Evolutionary conservation across 2,888 invertebrate genomes (phyloP).

Genomic region (Caenorhabditis parvicauda): DNA sequence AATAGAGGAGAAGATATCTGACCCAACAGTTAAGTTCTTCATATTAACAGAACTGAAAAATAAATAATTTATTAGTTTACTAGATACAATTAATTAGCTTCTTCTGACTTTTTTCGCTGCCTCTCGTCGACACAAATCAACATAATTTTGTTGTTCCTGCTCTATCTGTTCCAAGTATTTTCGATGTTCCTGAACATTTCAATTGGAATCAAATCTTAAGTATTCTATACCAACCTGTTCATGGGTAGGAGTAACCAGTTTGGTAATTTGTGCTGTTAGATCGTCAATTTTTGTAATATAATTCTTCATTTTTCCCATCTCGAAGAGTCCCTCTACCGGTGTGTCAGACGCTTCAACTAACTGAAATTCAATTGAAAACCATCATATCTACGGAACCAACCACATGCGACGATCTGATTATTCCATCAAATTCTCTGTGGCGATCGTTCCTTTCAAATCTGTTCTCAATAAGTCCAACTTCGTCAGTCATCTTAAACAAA

Average conservation of each 20-base stretch:
- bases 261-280: slow-evolving; percentile 1
- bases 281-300: slow-evolving; percentile 3
- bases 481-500: slow-evolving; percentile 15
- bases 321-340: slow-evolving; percentile 36
- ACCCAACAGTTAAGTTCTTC: too few relatives aligned
- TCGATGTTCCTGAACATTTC: slow-evolving; percentile 39
- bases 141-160: slow-evolving; percentile 32
- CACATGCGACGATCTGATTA: slow-evolving; percentile 41
- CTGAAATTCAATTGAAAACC: too few relatives aligned
- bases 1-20: too few relatives aligned
- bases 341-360: slow-evolving; percentile 42
- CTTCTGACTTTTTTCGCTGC: slow-evolving; percentile 29
- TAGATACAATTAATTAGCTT: neutral
- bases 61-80: too few relatives aligned
- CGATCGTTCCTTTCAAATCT: slow-evolving; percentile 42
- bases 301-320: slow-evolving; percentile 33
- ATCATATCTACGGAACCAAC: slow-evolving; percentile 7
- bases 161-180: slow-evolving; percentile 22
- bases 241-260: slow-evolving; percentile 2
- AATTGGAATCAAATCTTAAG: too few relatives aligned
- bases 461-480: slow-evolving; percentile 38
- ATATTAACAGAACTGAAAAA: too few relatives aligned
- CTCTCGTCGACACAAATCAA: slow-evolving; percentile 30
- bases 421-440: slow-evolving; percentile 45
- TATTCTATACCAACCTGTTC: slow-evolving; percentile 1